Conservation (phyloP, 2,797 vertebrate species). For the Pantherophis vulpinus region DNA sequence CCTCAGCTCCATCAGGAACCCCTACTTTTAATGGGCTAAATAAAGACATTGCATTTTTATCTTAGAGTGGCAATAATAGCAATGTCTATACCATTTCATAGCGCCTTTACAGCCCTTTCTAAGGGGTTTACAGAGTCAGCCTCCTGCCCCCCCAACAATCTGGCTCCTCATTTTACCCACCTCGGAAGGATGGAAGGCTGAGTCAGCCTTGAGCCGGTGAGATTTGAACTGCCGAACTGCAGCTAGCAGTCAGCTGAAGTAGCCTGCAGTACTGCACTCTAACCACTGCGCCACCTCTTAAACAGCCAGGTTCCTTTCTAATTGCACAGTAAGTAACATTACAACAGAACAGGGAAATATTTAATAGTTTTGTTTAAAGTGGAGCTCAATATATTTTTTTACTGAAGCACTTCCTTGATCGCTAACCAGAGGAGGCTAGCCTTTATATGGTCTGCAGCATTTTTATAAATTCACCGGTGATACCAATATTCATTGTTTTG, state of each 20-base stretch:
- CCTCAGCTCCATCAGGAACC: neutral
- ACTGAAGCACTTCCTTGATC: neutral
- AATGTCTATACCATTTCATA: no score
- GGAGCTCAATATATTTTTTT: neutral
- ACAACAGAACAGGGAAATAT: neutral
- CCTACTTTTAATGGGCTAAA: neutral
- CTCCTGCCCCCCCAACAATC: no score
- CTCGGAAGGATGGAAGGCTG: no score
- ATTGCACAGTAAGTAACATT: neutral
- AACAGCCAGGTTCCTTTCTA: neutral
- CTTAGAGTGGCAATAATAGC: neutral
- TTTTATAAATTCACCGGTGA: neutral
- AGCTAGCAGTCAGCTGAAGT: no score
- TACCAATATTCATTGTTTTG: neutral
- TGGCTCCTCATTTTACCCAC: no score
- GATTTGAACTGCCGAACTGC: no score
- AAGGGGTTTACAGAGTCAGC: no score
- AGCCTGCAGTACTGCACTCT: no score
- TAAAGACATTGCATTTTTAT: neutral
- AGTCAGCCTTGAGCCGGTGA: no score
- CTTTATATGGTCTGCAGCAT: neutral
- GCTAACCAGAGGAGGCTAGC: neutral
- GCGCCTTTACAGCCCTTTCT: no score
- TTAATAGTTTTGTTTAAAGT: neutral
- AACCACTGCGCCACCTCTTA: no score